Conservation (phyloP, 1,140 invertebrate genomes). For the Grapholita molesta region DNA sequence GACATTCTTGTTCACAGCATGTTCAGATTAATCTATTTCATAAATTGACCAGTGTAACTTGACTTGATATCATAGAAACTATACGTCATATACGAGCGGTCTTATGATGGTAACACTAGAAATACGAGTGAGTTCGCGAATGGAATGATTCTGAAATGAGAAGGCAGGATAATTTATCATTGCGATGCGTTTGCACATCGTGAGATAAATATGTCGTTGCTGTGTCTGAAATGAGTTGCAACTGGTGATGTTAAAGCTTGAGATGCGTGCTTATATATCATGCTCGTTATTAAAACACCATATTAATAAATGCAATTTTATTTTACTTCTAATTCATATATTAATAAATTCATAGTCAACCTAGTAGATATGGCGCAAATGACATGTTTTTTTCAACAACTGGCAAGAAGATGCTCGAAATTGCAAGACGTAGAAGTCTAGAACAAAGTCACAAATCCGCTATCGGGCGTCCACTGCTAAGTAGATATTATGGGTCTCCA, state of each 20-base stretch:
- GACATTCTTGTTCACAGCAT: background rate
- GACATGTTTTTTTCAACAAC: too few species aligned
- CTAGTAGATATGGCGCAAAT: too few species aligned
- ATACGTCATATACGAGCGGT: background rate
- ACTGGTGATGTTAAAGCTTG: background rate
- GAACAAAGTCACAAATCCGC: too few species aligned
- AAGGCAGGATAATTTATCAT: background rate
- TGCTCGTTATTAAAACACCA: background rate
- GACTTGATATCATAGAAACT: background rate
- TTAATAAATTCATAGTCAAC: too few species aligned
- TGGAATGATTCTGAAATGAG: background rate
- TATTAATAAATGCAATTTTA: too few species aligned
- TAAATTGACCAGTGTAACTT: background rate
- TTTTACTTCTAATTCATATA: too few species aligned
- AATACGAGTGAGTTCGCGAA: background rate
- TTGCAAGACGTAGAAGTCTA: too few species aligned
- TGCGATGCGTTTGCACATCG: background rate
- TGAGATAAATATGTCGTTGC: background rate
- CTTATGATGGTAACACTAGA: too few species aligned
- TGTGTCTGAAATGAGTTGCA: background rate
- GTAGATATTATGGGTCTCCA: too few species aligned
- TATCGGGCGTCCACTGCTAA: too few species aligned
- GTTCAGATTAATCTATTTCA: background rate
- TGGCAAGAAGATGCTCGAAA: too few species aligned
- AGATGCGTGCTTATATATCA: background rate